Evolutionary conservation across 1,140 invertebrate species (phyloP), one percentile per base, ranked within the genome.

Genomic region (Bombus pascuorum): DNA sequence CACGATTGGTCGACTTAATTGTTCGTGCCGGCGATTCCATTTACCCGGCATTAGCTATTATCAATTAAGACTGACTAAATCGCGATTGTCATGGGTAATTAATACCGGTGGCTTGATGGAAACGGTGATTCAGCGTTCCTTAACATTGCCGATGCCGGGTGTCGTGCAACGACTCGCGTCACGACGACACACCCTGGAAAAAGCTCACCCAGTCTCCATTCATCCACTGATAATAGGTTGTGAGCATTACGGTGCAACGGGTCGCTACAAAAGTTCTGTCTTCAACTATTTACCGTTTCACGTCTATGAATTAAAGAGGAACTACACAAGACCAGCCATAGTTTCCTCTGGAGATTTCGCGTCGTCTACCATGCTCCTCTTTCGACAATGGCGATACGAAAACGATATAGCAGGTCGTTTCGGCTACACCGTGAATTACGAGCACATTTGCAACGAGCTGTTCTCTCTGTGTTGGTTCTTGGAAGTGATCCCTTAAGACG

Each of bases 51-150:
- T 78, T 78, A 78, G 37, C 75, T 28, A 65, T 65, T 65, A 32
- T 65, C 75, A 78, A 78, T 78, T 65, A 32, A 78, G 75, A 28
- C 59, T 42, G 37, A 39, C 75, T 34, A 77, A 77, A 77, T 37
- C 53, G 53, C 34, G 57, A 77, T 77, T 77, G 75, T 59, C 34
- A 34, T n/a, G 37, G 18, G 37, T 65, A 78, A 78, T 78, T 65
- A 78, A 78, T 78, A 78, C 75, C 28, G 34, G 25, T n/a, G 6
- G 37, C 37, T 18, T 28, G 28, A 44, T 44, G 42, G 42, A 22
- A 37, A 47, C 72, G 72, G 39, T 42, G 75, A 77, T 77, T 77
- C 75, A 62, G 75, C 75, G 53, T 77, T 77, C 37, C 32, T 34
- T 57, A 25, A 25, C 25, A 42, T 74, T 10, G 18, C 12, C 72